Percentiles rank a stretch among this genome's conserved stretches.
phyloP scores from a whole-genome alignment of 2,888 invertebrate genomes.

The Sinohyriopsis cumingii region DNA sequence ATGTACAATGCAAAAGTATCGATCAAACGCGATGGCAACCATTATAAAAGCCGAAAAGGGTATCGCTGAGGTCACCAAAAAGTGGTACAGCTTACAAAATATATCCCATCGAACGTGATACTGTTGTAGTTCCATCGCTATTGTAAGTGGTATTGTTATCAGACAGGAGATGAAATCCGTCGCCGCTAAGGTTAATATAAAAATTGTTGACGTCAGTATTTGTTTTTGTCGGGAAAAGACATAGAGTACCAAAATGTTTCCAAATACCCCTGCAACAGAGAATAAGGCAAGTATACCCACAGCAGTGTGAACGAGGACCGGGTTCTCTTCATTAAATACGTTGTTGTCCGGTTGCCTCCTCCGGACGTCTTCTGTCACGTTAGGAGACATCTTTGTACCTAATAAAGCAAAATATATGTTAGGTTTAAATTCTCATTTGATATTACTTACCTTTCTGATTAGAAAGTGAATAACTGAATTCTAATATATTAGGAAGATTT shows the following conservation, averaged over 20 bases:
- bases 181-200: conserved; percentile 62
- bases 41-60: conserved; percentile 66
- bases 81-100: conserved; percentile 62
- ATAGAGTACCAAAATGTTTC: conserved; percentile 68
- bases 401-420: no score
- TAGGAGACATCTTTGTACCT: no score
- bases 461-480: no score
- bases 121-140: conserved; percentile 58
- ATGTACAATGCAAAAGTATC: conserved; percentile 67
- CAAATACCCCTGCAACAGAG: conserved; percentile 62
- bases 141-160: conserved; percentile 63
- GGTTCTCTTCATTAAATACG: no score
- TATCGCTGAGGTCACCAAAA: conserved; percentile 61
- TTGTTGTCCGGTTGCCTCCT: no score
- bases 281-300: conserved; percentile 49
- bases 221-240: conserved; percentile 59
- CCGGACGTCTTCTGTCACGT: no score
- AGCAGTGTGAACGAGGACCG: no score
- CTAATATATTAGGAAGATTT: no score
- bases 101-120: conserved; percentile 54
- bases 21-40: conserved; percentile 66
- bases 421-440: no score
- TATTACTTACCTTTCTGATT: no score
- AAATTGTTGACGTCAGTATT: conserved; percentile 63
- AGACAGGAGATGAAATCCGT: conserved; percentile 66